phyloP scores from a whole-genome alignment of 2,797 vertebrate species.

The Heliangelus exortis region DNA sequence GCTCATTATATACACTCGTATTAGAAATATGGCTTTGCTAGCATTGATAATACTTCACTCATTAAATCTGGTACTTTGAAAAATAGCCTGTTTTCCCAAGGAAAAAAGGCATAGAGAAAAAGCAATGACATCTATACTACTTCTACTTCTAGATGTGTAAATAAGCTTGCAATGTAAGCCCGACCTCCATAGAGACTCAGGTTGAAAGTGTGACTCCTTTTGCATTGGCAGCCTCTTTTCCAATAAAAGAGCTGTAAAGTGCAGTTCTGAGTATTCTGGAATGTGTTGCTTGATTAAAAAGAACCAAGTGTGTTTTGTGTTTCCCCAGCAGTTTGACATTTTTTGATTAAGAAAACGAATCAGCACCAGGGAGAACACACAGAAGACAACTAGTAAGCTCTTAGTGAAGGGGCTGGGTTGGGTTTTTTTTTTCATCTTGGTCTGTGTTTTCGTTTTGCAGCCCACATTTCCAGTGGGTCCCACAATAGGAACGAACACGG shows the following conservation, averaged over 20 bases:
- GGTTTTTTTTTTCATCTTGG: conserved; percentile 19
- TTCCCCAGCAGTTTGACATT: conserved; percentile 24
- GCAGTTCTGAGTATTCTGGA: neutral
- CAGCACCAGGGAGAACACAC: neutral
- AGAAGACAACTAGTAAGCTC: conserved; percentile 1
- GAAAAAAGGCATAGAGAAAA: conserved; percentile 27
- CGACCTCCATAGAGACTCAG: neutral
- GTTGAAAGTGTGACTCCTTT: neutral
- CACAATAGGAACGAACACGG: conserved; percentile 90
- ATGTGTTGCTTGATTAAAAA: neutral
- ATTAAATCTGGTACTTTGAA: conserved; percentile 15
- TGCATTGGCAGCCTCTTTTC: neutral
- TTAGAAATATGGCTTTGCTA: conserved; percentile 56
- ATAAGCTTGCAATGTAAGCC: conserved; percentile 3
- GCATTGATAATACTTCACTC: neutral
- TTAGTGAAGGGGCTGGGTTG: neutral
- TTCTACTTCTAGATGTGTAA: conserved; percentile 24
- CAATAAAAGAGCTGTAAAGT: neutral
- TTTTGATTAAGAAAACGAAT: conserved; percentile 21
- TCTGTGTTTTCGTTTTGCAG: conserved; percentile 79
- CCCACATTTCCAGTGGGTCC: conserved; percentile 89
- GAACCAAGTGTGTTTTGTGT: neutral
- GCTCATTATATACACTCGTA: neutral
- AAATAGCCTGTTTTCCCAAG: conserved; percentile 31
- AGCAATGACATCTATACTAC: conserved; percentile 25